These are phyloP conservation scores for Ctenoplectra terminalis DNA, from an alignment of 1,140 invertebrate species.

Conservation along the genomic window DNA sequence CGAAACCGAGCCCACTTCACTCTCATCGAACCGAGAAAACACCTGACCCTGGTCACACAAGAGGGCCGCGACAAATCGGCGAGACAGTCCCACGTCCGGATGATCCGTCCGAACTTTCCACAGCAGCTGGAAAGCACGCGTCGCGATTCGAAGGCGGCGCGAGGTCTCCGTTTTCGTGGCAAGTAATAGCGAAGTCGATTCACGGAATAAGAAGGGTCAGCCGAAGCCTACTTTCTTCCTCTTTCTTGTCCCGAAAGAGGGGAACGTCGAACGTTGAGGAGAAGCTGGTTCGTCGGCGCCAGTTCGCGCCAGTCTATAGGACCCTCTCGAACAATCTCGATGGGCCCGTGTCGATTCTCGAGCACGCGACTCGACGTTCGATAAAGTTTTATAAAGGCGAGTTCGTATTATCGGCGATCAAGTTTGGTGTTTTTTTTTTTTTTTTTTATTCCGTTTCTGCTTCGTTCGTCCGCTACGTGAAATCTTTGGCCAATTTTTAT, in stretches of 20 bases:
- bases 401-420: too few species aligned
- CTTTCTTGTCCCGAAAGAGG: slow-evolving; percentile 50
- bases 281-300: slow-evolving; percentile 33
- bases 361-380: background rate
- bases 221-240: slow-evolving; percentile 75
- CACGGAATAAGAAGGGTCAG: slow-evolving; percentile 67
- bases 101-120: slow-evolving; percentile 68
- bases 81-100: background rate
- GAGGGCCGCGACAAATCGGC: background rate
- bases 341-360: slow-evolving; percentile 5
- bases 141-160: slow-evolving; percentile 34
- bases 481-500: background rate
- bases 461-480: too few species aligned
- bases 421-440: background rate
- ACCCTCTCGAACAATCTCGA: slow-evolving; percentile 47
- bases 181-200: slow-evolving; percentile 69
- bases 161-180: slow-evolving; percentile 36
- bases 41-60: background rate
- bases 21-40: too few species aligned
- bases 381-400: too few species aligned
- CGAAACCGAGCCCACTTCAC: too few species aligned
- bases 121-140: slow-evolving; percentile 56
- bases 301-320: slow-evolving; percentile 56
- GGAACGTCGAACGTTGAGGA: slow-evolving; percentile 17
- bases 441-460: background rate